Evolutionary conservation across 2,797 vertebrate species (phyloP), one percentile per base, ranked within the genome.

Genomic region (Diceros bicornis): DNA sequence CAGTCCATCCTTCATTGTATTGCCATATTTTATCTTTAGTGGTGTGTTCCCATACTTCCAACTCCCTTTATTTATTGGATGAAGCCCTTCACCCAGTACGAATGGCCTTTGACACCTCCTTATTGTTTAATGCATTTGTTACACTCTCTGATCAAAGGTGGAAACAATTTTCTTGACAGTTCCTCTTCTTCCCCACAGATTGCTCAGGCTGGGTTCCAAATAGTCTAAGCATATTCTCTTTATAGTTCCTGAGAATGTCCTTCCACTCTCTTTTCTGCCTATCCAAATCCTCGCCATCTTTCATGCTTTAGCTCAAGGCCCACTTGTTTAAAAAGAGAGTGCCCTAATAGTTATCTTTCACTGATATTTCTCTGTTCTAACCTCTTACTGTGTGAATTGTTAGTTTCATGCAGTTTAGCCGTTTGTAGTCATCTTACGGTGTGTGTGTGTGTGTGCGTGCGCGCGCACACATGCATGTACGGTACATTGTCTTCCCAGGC

Each of bases 111-210:
- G 64, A 66, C 23, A 86, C 3, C 7, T 17, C 23, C 18, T 89
- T 79, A 50, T 85, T 64, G 20, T 85, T 93, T 57, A 85, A 13
- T 85, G 37, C 16, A 69, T 96, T 85, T 94, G 41, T 84, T 90
- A 37, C 12, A 86, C 32, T 59, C 62, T 57, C n/a, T 90, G 57
- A 79, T 86, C 44, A 79, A 94, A 50, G 11, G 34, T 64, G 82
- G 64, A 66, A 91, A 74, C 2, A 23, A 34, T 87, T 94, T 89
- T 78, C 21, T 69, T 92, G 18, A 75, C 4, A 52, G 29, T 72
- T 95, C 4, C 25, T 89, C 14, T 91, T 3, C 29, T 74, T 96
- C 29, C 62, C 52, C 66, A 41, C 34, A 89, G 32, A 55, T 86
- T 87, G 9, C 7, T 34, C 64, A 83, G 52, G 6, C 29, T 89